These are phyloP conservation scores for Anthonomus grandis DNA, from an alignment of 1,140 invertebrate species.

Conservation along the genomic window DNA sequence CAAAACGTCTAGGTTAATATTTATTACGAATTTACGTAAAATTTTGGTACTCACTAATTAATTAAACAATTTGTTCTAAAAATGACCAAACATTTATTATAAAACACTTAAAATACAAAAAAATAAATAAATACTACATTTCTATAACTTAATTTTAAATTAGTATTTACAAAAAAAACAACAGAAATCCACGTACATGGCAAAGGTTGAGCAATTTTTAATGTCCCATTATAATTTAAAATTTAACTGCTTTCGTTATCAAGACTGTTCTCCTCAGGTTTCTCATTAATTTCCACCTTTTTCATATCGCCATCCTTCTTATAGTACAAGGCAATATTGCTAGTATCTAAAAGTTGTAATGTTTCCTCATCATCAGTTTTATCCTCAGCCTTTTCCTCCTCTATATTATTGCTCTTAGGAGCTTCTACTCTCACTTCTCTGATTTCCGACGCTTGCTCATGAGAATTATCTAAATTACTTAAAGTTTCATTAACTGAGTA, in stretches of 20 bases:
- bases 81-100: no score
- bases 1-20: no score
- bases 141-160: no score
- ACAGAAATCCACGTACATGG: no score
- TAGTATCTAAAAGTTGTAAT: constrained; percentile 50
- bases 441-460: constrained; percentile 21
- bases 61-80: no score
- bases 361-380: constrained; percentile 20
- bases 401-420: constrained; percentile 16
- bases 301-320: constrained; percentile 37
- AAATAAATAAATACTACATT: no score
- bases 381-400: constrained; percentile 5
- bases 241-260: constrained; percentile 9
- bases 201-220: no score
- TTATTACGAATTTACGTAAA: no score
- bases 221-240: background rate
- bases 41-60: background rate
- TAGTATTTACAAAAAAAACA: no score
- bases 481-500: constrained; percentile 32
- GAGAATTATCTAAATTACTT: constrained; percentile 16
- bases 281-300: constrained; percentile 12
- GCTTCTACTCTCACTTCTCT: constrained; percentile 31
- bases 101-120: no score
- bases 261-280: constrained; percentile 8
- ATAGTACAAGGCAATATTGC: constrained; percentile 56